These are phyloP conservation scores for Pteromalus puparum DNA, from an alignment of 1,140 invertebrate genomes.

Conservation along the genomic window DNA sequence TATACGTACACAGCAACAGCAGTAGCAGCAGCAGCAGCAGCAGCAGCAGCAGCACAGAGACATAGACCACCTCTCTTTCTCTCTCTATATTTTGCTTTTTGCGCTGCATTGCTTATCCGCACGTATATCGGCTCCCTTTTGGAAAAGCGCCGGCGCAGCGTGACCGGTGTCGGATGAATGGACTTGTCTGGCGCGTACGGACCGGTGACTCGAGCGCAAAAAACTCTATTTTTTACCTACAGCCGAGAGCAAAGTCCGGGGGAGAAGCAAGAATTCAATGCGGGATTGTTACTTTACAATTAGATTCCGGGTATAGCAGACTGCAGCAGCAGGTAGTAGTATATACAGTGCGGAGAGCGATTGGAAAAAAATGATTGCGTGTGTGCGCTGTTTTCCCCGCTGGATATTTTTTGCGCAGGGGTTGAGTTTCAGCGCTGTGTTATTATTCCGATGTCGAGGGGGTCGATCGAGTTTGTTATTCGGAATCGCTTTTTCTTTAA, in stretches of 20 bases:
- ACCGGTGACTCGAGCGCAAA: slow-evolving; percentile 50
- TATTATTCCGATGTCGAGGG: too few relatives aligned
- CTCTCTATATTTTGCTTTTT: background rate
- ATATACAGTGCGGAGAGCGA: too few relatives aligned
- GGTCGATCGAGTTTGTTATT: too few relatives aligned
- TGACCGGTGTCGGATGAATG: slow-evolving; percentile 65
- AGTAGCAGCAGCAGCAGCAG: too few relatives aligned
- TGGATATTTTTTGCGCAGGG: too few relatives aligned
- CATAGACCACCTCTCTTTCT: background rate
- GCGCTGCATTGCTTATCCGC: slow-evolving; percentile 17
- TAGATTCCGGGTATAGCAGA: background rate
- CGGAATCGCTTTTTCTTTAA: too few relatives aligned
- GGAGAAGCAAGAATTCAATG: background rate
- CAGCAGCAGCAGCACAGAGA: too few relatives aligned
- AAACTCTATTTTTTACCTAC: background rate
- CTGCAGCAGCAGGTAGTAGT: background rate
- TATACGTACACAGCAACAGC: background rate
- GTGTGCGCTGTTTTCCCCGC: too few relatives aligned
- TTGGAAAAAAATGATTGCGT: too few relatives aligned
- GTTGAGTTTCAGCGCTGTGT: too few relatives aligned
- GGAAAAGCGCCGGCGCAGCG: slow-evolving; percentile 51
- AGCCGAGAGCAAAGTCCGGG: background rate
- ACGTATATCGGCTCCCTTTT: slow-evolving; percentile 12
- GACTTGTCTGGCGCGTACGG: slow-evolving; percentile 55
- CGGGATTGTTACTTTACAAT: slow-evolving; percentile 6